Conservation (phyloP, 2,888 invertebrate species). For the Drosophila multiciliata region DNA sequence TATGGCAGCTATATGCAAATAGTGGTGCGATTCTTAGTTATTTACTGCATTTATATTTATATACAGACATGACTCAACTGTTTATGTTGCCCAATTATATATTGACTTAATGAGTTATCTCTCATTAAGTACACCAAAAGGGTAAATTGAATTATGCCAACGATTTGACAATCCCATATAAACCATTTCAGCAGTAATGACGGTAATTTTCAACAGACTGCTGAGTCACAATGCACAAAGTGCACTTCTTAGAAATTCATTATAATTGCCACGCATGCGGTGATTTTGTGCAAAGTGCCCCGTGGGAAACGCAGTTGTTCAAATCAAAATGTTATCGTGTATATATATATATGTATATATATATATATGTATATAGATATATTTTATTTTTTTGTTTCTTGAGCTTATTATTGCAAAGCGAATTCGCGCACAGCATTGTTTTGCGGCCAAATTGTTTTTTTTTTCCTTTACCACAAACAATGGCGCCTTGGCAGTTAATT, state of each 20-base stretch:
- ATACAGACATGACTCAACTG: not conserved
- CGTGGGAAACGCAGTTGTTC: slow-evolving; percentile 2
- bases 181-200: not conserved
- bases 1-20: not conserved
- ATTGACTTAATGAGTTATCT: not conserved
- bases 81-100: not conserved
- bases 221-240: not conserved
- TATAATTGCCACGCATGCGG: not conserved
- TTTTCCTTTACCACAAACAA: slow-evolving; percentile 42
- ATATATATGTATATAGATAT: not conserved
- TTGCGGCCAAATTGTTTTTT: slow-evolving; percentile 48
- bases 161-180: not conserved
- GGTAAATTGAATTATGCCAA: not conserved
- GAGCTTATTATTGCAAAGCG: slow-evolving; percentile 43
- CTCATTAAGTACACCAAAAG: not conserved
- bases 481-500: slow-evolving; percentile 68
- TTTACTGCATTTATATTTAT: not conserved
- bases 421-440: slow-evolving; percentile 46
- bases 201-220: not conserved
- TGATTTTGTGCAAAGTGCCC: not conserved
- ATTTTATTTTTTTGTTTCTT: not conserved
- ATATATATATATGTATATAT: not conserved
- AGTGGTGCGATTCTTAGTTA: not conserved
- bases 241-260: not conserved
- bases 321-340: not conserved